Conservation (phyloP, 2,113 vertebrate species). For the Hylia prasina region DNA sequence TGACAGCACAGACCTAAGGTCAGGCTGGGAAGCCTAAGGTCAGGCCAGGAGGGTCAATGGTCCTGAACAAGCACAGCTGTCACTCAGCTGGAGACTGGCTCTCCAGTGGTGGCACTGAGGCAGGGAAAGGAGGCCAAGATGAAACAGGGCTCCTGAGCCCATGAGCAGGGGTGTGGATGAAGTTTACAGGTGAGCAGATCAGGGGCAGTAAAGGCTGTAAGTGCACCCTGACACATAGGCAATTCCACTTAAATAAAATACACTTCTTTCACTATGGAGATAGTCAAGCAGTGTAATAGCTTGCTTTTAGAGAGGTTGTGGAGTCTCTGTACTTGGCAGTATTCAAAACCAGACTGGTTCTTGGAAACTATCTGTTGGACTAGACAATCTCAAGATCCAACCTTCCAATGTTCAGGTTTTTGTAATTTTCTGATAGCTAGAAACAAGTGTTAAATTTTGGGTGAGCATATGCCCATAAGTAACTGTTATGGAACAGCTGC, state of each 20-base stretch:
- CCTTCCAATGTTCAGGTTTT: not conserved
- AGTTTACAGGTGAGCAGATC: not conserved
- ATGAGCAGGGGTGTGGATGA: not conserved
- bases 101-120: not conserved
- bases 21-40: not conserved
- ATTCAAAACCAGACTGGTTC: not conserved
- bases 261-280: not conserved
- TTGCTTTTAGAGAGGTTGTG: not conserved
- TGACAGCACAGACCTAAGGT: not conserved
- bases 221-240: not conserved
- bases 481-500: not conserved
- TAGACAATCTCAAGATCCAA: not conserved
- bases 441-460: not conserved
- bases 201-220: not conserved
- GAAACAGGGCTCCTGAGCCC: not conserved
- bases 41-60: not conserved
- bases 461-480: not conserved
- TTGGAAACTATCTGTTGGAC: not conserved
- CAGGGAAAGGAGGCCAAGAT: not conserved
- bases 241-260: not conserved
- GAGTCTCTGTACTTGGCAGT: accelerated
- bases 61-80: not conserved
- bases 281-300: not conserved
- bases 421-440: not conserved
- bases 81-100: not conserved